Evolutionary conservation across 2,888 invertebrate species (phyloP), one percentile per base, ranked within the genome.

Genomic region (Sesia apiformis): DNA sequence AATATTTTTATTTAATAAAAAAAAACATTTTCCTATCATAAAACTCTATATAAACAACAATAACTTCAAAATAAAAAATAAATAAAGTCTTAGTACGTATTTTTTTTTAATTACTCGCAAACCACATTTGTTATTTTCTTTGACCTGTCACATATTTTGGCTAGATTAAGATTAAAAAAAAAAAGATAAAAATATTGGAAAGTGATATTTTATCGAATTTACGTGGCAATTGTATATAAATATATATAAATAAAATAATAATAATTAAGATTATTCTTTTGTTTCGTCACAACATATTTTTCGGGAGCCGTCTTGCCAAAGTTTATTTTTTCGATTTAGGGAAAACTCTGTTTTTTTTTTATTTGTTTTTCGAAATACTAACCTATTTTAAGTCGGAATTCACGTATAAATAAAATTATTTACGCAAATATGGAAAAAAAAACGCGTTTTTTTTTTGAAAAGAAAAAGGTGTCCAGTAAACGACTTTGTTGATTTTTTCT

Each of bases 201-300:
- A 67, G 85, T 86, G 84, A 81, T 83, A 84, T 72, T 75, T 68
- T 76, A 84, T 83, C 88, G 88, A 88, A 88, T 88, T 88, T 88
- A 88, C 68, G 77, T 78, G 85, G 79, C 85, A 78, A 79, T 74
- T 71, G 66, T 66, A 61, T 59, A 63, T 64, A 63, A 60, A 63
- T 57, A 56, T 62, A 56, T 62, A 61, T 60, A 60, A 62, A 63
- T 56, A 59, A 63, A 74, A 73, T 70, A 58, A 62, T 57, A 67
- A 67, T 58, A 56, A 39, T 52, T 52, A 40, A 40, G 58, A 54
- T 59, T 65, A 59, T 62, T 60, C 61, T 65, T 63, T 65, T 64
- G 60, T 64, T 60, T 60, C 61, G 71, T 71, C 70, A 70, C 70
- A 72, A 74, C 64, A 64, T 58, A 49, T 60, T 58, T 63, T 58